A percentile compares a stretch with the other conserved stretches of the same genome.
These are phyloP conservation scores for Branchipolynoe longqiensis DNA, from an alignment of 2,888 invertebrate genomes.

Conservation along the genomic window DNA sequence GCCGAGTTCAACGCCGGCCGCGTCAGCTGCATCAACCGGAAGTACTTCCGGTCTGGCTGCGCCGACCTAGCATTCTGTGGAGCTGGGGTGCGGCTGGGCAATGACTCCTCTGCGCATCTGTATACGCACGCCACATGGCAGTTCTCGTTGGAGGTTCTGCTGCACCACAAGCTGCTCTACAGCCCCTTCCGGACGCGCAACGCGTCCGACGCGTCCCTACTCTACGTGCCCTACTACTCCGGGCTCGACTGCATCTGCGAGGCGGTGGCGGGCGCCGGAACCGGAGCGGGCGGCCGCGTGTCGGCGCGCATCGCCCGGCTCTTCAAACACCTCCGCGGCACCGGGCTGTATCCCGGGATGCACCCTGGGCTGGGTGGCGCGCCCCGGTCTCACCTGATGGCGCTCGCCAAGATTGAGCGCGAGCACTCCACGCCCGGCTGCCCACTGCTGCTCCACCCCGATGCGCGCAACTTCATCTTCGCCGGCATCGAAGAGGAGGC, in stretches of 20 bases:
- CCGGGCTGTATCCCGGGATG: not conserved
- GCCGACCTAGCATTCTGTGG: conserved; percentile 45
- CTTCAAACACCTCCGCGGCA: not conserved
- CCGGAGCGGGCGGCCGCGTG: not conserved
- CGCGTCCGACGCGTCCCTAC: conserved; percentile 69
- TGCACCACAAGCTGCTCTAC: conserved; percentile 71
- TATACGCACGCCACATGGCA: conserved; percentile 57
- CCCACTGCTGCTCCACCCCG: conserved; percentile 68
- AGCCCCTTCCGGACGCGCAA: conserved; percentile 69
- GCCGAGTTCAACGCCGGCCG: conserved; percentile 57
- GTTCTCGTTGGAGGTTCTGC: conserved; percentile 71
- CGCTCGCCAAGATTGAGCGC: conserved; percentile 72
- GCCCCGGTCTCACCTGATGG: conserved; percentile 72
- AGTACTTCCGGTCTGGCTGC: conserved; percentile 3
- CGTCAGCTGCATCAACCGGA: conserved; percentile 35
- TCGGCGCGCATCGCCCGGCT: not conserved
- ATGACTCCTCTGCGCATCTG: not conserved
- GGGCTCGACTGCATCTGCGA: conserved; percentile 67
- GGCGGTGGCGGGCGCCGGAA: not conserved
- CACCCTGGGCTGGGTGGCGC: not conserved
- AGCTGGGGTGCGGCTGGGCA: conserved; percentile 38
- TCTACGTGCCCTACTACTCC: conserved; percentile 72
- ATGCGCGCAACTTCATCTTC: conserved; percentile 67
- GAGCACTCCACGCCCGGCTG: conserved; percentile 67
- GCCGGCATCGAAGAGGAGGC: conserved; percentile 72